Conservation (phyloP, 2,888 invertebrate species). For the Tenthredo scrophulariae region DNA sequence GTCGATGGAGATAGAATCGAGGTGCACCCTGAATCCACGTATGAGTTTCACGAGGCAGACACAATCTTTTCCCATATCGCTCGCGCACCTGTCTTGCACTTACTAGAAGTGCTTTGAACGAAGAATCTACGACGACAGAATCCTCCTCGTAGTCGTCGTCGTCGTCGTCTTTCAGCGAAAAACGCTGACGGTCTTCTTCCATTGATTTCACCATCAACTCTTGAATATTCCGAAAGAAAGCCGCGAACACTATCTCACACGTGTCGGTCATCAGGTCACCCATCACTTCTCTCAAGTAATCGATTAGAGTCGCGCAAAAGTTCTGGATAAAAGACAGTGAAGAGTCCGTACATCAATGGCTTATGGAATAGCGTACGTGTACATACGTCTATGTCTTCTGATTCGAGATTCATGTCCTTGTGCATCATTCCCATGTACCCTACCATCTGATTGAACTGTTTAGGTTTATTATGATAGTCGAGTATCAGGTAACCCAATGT, state of each 20-base stretch:
- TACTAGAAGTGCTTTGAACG: conserved; percentile 24
- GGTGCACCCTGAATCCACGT: neutral
- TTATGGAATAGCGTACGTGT: neutral
- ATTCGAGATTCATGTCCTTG: conserved; percentile 67
- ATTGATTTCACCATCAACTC: conserved; percentile 27
- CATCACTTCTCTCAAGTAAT: conserved; percentile 29
- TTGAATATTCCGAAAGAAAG: conserved; percentile 11
- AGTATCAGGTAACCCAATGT: conserved; percentile 66
- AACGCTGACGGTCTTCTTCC: conserved; percentile 17
- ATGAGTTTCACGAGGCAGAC: neutral
- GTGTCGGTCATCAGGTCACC: conserved; percentile 30
- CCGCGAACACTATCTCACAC: neutral
- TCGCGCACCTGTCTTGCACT: conserved; percentile 12
- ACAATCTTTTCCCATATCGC: neutral
- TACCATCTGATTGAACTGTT: conserved; percentile 63
- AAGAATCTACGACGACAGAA: neutral
- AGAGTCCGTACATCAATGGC: neutral
- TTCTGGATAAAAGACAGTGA: neutral
- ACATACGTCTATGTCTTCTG: conserved; percentile 26
- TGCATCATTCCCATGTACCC: conserved; percentile 70
- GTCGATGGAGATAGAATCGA: conserved; percentile 13
- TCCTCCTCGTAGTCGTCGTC: neutral
- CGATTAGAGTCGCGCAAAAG: conserved; percentile 28
- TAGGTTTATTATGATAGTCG: conserved; percentile 66
- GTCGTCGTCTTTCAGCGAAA: neutral